These are phyloP conservation scores for Melitaea athalia DNA, from an alignment of 2,888 invertebrate species.

Conservation along the genomic window DNA sequence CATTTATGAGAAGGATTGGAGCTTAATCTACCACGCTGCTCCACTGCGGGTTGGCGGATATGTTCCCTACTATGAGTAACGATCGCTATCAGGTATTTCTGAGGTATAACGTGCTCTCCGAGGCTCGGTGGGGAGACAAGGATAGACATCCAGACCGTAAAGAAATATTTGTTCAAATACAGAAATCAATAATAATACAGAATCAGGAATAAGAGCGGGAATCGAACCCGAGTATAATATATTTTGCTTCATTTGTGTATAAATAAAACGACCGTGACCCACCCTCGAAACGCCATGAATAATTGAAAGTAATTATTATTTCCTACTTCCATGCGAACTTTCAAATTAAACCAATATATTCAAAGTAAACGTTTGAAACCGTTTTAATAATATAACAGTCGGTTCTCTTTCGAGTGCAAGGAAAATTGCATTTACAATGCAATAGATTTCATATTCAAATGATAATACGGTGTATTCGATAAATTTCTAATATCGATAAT, in stretches of 20 bases:
- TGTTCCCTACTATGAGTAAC: too few relatives aligned
- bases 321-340: constrained; percentile 17
- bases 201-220: too few relatives aligned
- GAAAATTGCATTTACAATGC: constrained; percentile 65
- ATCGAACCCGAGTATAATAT: neutral
- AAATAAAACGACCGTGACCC: neutral
- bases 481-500: constrained; percentile 53
- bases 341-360: constrained; percentile 32
- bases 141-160: too few relatives aligned
- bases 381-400: constrained; percentile 57
- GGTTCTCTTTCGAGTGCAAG: constrained; percentile 41
- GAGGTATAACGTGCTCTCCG: too few relatives aligned
- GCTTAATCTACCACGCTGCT: too few relatives aligned
- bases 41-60: too few relatives aligned
- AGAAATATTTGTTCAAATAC: too few relatives aligned
- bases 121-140: too few relatives aligned
- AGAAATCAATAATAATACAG: neutral
- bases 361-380: constrained; percentile 36
- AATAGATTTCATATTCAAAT: constrained; percentile 74
- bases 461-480: constrained; percentile 64
- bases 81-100: too few relatives aligned
- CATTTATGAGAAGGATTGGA: too few relatives aligned
- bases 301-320: constrained; percentile 22
- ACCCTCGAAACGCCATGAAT: neutral
- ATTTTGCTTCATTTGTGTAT: neutral